Percentiles rank a stretch among this genome's conserved stretches.
These are phyloP conservation scores for Cotesia glomerata DNA, from an alignment of 1,140 invertebrate genomes.

Conservation along the genomic window DNA sequence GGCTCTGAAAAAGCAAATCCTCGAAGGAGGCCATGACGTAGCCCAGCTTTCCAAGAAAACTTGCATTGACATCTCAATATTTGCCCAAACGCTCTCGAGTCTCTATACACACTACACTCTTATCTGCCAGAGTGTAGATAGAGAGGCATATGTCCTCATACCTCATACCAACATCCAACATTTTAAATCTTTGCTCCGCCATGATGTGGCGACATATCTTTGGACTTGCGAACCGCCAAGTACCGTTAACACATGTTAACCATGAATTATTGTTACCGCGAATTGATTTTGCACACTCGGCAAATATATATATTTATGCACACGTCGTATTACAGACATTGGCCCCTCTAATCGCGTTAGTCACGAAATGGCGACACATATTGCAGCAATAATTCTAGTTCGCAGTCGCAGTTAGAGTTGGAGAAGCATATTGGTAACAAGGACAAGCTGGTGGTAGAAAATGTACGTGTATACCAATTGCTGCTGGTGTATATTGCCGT, in stretches of 20 bases:
- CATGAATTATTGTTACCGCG: conserved; percentile 12
- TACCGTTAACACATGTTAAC: conserved; percentile 3
- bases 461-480: background rate
- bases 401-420: background rate
- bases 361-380: conserved; percentile 8
- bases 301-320: background rate
- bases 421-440: background rate
- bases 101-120: background rate
- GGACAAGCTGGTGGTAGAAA: background rate
- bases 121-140: background rate
- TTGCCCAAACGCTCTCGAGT: conserved; percentile 25
- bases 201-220: background rate
- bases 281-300: background rate
- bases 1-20: background rate
- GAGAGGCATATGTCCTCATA: background rate
- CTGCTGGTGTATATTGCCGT: background rate
- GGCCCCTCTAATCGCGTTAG: conserved; percentile 14
- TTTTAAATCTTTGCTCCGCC: background rate
- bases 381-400: background rate
- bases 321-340: background rate
- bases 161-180: background rate
- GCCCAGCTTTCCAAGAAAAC: conserved; percentile 20
- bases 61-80: conserved; percentile 28
- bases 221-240: background rate
- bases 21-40: conserved; percentile 20